These are phyloP conservation scores for Acanthaster planci DNA, from an alignment of 35 echinoderm and acorn worm species.

Conservation along the genomic window DNA sequence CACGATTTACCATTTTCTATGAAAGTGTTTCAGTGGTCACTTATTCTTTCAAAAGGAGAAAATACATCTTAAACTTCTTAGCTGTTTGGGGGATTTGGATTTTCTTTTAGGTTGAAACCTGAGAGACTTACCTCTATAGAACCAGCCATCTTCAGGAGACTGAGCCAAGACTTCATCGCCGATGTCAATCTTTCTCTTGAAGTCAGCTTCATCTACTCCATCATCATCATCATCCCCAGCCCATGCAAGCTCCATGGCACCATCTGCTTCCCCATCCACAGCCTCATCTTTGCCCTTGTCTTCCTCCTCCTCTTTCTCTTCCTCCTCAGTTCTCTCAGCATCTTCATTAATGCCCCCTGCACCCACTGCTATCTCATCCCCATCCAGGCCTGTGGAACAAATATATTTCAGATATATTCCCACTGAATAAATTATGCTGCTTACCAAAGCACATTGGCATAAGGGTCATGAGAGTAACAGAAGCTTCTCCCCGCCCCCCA, in stretches of 20 bases:
- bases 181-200: slow-evolving; percentile 17
- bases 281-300: slow-evolving; percentile 15
- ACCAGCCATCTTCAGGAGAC: slow-evolving; percentile 85
- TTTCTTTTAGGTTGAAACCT: too few species aligned
- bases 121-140: slow-evolving; percentile 72
- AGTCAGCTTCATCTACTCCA: slow-evolving; percentile 26
- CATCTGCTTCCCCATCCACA: slow-evolving; percentile 29
- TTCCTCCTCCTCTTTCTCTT: slow-evolving; percentile 31
- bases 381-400: background rate
- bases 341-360: background rate
- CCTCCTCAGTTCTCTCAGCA: background rate
- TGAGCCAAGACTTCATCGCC: slow-evolving; percentile 86
- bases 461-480: too few species aligned
- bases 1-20: too few species aligned
- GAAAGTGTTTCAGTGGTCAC: background rate
- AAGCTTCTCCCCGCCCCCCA: too few species aligned
- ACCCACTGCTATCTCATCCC: too few species aligned
- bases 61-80: too few species aligned
- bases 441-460: too few species aligned
- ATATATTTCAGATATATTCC: background rate
- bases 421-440: background rate
- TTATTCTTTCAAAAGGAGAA: background rate
- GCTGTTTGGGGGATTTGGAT: too few species aligned
- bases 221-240: slow-evolving; percentile 23
- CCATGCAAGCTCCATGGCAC: background rate